These are phyloP conservation scores for Drosophila teissieri DNA, from an alignment of 1,140 invertebrate species.

Conservation along the genomic window DNA sequence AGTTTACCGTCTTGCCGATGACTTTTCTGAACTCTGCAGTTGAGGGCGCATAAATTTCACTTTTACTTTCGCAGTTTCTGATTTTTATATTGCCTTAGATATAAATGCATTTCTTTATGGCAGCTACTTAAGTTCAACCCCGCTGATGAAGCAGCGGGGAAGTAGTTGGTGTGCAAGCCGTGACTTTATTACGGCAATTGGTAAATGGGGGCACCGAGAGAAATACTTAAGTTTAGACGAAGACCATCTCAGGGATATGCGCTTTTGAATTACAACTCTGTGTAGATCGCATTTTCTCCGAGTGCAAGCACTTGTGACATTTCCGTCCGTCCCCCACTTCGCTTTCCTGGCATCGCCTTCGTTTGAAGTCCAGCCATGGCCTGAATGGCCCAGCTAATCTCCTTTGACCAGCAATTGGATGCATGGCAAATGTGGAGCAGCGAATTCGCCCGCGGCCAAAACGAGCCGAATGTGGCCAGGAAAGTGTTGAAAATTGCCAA, in stretches of 20 bases:
- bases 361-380: conserved; percentile 32
- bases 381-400: conserved; percentile 26
- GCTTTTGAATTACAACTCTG: too few relatives aligned
- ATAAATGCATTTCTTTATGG: conserved; percentile 40
- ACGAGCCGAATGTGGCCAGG: conserved; percentile 31
- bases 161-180: neutral
- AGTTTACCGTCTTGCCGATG: conserved; percentile 30
- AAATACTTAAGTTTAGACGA: too few relatives aligned
- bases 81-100: conserved; percentile 41
- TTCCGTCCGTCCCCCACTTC: conserved; percentile 26
- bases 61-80: conserved; percentile 54
- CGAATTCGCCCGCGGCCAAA: conserved; percentile 4
- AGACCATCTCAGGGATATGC: too few relatives aligned
- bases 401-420: conserved; percentile 29
- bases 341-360: conserved; percentile 16
- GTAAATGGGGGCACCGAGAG: conserved; percentile 2
- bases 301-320: conserved; percentile 34
- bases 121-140: conserved; percentile 26
- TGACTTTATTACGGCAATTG: conserved; percentile 32
- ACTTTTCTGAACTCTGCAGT: conserved; percentile 36
- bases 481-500: conserved; percentile 52
- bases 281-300: conserved; percentile 1
- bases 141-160: conserved; percentile 8
- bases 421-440: conserved; percentile 46
- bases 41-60: conserved; percentile 69